These are phyloP conservation scores for Phymatocera aterrima DNA, from an alignment of 2,888 invertebrate species.

Conservation along the genomic window DNA sequence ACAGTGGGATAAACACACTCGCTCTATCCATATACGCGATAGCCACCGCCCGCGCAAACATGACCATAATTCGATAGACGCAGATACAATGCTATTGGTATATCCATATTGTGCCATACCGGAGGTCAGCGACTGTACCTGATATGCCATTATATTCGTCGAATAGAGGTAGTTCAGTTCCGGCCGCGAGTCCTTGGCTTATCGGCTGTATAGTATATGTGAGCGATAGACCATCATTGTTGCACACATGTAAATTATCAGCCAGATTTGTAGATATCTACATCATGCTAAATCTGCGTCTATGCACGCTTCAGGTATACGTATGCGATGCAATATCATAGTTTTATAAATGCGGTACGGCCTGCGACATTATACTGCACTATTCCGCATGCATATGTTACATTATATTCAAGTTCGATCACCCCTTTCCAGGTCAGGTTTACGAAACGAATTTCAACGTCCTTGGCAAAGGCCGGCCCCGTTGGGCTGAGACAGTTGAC, in stretches of 20 bases:
- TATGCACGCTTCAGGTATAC: no score
- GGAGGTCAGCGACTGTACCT: conserved; percentile 39
- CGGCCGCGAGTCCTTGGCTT: conserved; percentile 5
- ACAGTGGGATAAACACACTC: not conserved
- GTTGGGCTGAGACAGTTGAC: not conserved
- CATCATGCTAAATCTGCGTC: no score
- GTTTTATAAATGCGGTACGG: no score
- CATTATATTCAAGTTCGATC: not conserved
- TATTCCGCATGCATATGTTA: no score
- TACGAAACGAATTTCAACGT: not conserved
- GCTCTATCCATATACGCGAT: conserved; percentile 2
- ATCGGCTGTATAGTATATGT: no score
- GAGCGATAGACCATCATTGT: not conserved
- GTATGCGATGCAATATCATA: no score
- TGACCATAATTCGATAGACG: conserved; percentile 14
- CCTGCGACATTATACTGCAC: no score
- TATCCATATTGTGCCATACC: not conserved
- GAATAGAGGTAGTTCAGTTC: not conserved
- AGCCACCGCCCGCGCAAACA: not conserved
- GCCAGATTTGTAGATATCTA: no score
- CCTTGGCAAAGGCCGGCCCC: not conserved
- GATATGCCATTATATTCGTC: not conserved
- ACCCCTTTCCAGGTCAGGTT: conserved; percentile 5
- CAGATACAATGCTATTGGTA: not conserved
- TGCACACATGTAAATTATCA: not conserved